Base-by-base conservation (phyloP, 2,888 invertebrate species). In the Nomada lathburiana region DNA sequence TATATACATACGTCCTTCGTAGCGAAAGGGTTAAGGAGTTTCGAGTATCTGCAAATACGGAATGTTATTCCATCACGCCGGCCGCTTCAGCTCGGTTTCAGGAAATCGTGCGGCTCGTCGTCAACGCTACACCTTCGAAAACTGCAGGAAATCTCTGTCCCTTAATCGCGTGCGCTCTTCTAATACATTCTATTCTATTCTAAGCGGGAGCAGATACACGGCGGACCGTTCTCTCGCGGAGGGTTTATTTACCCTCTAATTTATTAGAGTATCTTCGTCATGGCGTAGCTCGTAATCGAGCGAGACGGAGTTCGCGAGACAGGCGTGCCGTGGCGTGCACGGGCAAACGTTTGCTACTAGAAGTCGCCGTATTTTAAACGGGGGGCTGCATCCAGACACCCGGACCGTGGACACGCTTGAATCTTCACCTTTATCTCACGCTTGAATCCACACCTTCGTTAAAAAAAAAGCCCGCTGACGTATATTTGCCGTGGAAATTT, bases 221-320 rank as follows among this genome's bases (percentile, higher is more conserved):
- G 42, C 53, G 36, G 59, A 42, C 67, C 63, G 62, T 72, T 73
- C 73, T 67, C 64, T 76, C 74, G 60, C 63, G 36, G 26, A 74
- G 73, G 73, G 80, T 84, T 88, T 85, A 87, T 86, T 87, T 81
- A 78, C 59, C 79, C 83, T 84, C 80, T 81, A 84, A 88, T 88
- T 88, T 87, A 88, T 88, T 88, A 83, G 86, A 79, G 80, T 62
- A 79, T 81, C 80, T 86, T 84, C 84, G 87, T 88, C 87, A 89
- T 83, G 84, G 86, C 83, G 85, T 76, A 85, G 86, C 80, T 86
- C 82, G 87, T 90, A 90, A 90, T 90, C 90, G 90, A 90, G 89
- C 90, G 89, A 75, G 86, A 87, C 85, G 84, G 76, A 76, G 76
- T 84, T 63, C 70, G 78, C 81, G 50, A 65, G 73, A 65, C 9